Percentiles rank a stretch among this genome's conserved stretches.
Evolutionary conservation across 37 sponge, comb jelly and placozoan genomes (phyloP).

Genomic region (Aphrocallistes beatrix): DNA sequence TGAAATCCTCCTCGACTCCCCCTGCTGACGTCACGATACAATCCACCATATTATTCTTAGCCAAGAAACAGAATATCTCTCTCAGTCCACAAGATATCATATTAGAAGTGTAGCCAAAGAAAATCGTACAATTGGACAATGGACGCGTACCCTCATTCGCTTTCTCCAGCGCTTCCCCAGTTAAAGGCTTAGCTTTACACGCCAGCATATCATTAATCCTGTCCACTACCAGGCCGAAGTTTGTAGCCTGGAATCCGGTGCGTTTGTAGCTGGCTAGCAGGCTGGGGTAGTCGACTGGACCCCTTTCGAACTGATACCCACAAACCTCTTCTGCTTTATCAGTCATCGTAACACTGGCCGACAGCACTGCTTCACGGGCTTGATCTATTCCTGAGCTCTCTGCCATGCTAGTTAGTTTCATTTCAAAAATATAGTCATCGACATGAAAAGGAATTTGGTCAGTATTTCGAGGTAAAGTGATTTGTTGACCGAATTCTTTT

Average conservation of each 20-base stretch:
- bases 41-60: slow-evolving; percentile 89
- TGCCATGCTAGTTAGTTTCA: no score
- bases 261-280: slow-evolving; percentile 65
- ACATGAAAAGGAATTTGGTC: no score
- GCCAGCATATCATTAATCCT: slow-evolving; percentile 71
- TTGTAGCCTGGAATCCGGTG: slow-evolving; percentile 93
- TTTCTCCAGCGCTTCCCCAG: slow-evolving; percentile 30
- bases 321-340: slow-evolving; percentile 38
- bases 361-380: slow-evolving; percentile 38
- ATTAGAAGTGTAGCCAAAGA: slow-evolving; percentile 96
- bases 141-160: slow-evolving; percentile 32
- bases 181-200: slow-evolving; percentile 33
- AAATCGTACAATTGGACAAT: slow-evolving; percentile 80
- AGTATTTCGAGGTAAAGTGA: no score
- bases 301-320: slow-evolving; percentile 57
- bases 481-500: no score
- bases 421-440: no score
- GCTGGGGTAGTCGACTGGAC: slow-evolving; percentile 58
- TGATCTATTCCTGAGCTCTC: not conserved
- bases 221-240: slow-evolving; percentile 79
- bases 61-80: slow-evolving; percentile 73
- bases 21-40: slow-evolving; percentile 88
- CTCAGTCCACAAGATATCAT: slow-evolving; percentile 81
- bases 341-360: slow-evolving; percentile 46
- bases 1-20: slow-evolving; percentile 94